Percentiles rank a stretch among this genome's conserved stretches.
phyloP scores from a whole-genome alignment of 2,888 invertebrate genomes.

The Drosophila flavopinicola region DNA sequence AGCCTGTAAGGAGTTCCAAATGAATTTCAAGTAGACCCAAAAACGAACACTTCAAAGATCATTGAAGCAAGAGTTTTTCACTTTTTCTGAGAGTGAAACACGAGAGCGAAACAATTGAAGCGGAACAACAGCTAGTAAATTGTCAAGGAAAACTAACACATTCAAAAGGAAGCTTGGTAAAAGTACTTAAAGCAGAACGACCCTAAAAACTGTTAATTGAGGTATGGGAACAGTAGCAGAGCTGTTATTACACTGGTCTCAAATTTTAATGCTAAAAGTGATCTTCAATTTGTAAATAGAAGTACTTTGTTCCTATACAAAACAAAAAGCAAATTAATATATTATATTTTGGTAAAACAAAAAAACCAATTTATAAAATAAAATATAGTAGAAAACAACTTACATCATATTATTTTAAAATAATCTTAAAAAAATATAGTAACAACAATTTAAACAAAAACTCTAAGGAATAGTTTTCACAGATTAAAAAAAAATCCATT shows the following conservation, averaged over 20 bases:
- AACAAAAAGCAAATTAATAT: too few relatives aligned
- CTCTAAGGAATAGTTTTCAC: too few relatives aligned
- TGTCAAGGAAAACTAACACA: conserved; percentile 22
- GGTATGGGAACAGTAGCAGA: conserved; percentile 16
- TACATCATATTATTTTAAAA: too few relatives aligned
- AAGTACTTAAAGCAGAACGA: conserved; percentile 12
- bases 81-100: conserved; percentile 32
- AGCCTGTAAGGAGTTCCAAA: background rate
- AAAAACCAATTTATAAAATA: too few relatives aligned
- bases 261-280: too few relatives aligned
- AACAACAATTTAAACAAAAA: too few relatives aligned
- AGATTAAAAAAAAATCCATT: too few relatives aligned
- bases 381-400: too few relatives aligned
- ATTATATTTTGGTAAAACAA: too few relatives aligned
- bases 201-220: conserved; percentile 8
- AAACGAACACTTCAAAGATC: conserved; percentile 30
- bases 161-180: background rate
- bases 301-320: too few relatives aligned
- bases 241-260: background rate
- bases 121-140: conserved; percentile 47
- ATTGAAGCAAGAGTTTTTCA: conserved; percentile 38
- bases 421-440: too few relatives aligned
- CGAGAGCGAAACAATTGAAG: conserved; percentile 34
- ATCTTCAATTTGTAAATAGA: too few relatives aligned
- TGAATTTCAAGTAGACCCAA: conserved; percentile 2